Conservation (phyloP, 2,888 invertebrate species). For the Lasius platythorax region DNA sequence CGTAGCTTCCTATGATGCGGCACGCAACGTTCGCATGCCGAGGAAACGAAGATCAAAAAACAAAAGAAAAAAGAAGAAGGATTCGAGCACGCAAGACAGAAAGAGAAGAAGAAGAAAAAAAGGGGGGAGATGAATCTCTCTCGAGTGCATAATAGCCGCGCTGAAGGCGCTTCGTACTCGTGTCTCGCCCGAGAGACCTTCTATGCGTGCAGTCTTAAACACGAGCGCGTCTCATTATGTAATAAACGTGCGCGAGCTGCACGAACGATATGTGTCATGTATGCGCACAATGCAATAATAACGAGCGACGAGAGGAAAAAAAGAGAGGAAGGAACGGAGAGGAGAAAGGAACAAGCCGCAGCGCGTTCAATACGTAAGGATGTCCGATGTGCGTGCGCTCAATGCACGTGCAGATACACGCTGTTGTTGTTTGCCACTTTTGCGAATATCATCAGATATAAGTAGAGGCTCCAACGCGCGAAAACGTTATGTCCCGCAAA, state of each 20-base stretch:
- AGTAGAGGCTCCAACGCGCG: neutral
- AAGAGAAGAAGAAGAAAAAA: constrained; percentile 5
- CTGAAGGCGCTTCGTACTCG: constrained; percentile 40
- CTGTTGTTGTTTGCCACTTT: neutral
- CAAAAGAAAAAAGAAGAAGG: neutral
- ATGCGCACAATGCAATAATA: constrained; percentile 48
- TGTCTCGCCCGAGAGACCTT: constrained; percentile 35
- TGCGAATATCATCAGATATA: neutral
- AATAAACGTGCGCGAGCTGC: constrained; percentile 48
- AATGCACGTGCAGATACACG: neutral
- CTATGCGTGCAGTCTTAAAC: constrained; percentile 44
- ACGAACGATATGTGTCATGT: constrained; percentile 54
- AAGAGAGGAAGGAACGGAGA: constrained; percentile 34
- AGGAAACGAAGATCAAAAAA: neutral
- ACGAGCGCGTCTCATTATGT: constrained; percentile 54
- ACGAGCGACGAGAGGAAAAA: constrained; percentile 38
- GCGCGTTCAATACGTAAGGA: constrained; percentile 22
- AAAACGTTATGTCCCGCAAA: neutral
- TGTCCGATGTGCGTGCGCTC: constrained; percentile 31
- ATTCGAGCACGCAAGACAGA: constrained; percentile 25
- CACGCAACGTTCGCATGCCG: constrained; percentile 29
- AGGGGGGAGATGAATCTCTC: constrained; percentile 26
- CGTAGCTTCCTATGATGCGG: constrained; percentile 36
- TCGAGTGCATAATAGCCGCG: constrained; percentile 44
- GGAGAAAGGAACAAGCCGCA: neutral